phyloP scores from a whole-genome alignment of 2,113 vertebrate genomes.

The Grus americana region DNA sequence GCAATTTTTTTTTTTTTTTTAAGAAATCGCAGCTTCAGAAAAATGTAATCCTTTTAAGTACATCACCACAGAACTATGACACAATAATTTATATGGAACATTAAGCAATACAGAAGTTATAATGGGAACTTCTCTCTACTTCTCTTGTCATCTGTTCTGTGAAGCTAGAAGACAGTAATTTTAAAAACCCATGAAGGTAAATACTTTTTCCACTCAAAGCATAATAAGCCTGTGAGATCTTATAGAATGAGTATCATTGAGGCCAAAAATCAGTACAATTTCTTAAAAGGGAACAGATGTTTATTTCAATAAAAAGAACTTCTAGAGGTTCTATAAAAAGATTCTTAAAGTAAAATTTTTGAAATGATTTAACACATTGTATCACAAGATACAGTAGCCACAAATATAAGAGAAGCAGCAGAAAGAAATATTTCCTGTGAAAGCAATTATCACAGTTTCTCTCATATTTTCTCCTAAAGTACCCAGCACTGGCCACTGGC shows the following conservation, averaged over 20 bases:
- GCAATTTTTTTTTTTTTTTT: background rate
- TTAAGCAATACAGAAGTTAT: conserved; percentile 6
- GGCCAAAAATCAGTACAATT: background rate
- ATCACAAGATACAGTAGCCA: background rate
- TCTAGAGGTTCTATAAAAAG: background rate
- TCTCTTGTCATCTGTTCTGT: background rate
- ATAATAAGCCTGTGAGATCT: background rate
- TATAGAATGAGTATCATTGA: background rate
- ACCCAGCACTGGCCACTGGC: background rate
- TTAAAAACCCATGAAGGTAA: background rate
- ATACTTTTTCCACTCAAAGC: background rate
- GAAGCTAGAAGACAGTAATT: conserved; percentile 24
- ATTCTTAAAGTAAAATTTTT: background rate
- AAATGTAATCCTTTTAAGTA: background rate
- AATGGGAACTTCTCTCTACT: background rate
- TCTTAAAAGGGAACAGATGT: background rate
- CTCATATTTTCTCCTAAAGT: background rate
- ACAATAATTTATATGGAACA: background rate
- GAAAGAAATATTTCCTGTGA: conserved; percentile 16
- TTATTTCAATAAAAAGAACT: background rate
- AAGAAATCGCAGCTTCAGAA: background rate
- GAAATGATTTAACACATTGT: background rate
- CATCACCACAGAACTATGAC: background rate
- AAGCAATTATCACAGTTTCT: conserved; percentile 39
- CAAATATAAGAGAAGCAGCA: background rate